phyloP scores from a whole-genome alignment of 2,113 vertebrate species.

The Clarias magur region DNA sequence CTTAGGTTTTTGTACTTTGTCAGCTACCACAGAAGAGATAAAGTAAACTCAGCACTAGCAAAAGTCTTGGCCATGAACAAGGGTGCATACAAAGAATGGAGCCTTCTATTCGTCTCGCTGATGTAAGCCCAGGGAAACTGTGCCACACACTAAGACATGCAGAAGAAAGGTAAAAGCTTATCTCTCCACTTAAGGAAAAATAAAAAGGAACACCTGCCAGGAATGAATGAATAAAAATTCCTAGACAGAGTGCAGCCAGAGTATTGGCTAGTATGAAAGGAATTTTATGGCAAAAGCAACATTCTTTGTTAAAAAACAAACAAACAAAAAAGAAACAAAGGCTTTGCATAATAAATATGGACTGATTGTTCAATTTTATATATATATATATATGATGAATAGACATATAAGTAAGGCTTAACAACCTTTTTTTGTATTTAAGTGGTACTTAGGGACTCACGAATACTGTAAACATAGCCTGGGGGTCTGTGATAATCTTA shows the following conservation, averaged over 20 bases:
- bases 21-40: conserved; percentile 36
- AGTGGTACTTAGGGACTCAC: neutral
- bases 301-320: neutral
- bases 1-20: conserved; percentile 16
- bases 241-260: neutral
- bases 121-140: conserved; percentile 65
- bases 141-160: conserved; percentile 65
- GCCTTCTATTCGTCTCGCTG: conserved; percentile 58
- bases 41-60: conserved; percentile 58
- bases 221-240: neutral
- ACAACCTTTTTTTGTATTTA: neutral
- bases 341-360: neutral
- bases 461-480: neutral
- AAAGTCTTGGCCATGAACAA: conserved; percentile 64
- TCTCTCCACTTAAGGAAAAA: neutral
- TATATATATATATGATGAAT: neutral
- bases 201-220: neutral
- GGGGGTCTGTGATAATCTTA: neutral
- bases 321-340: neutral
- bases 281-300: neutral
- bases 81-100: conserved; percentile 58
- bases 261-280: neutral
- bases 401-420: neutral
- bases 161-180: conserved; percentile 53
- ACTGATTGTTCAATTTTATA: neutral